These are phyloP conservation scores for Lathronympha strigana DNA, from an alignment of 2,888 invertebrate species.

Conservation along the genomic window DNA sequence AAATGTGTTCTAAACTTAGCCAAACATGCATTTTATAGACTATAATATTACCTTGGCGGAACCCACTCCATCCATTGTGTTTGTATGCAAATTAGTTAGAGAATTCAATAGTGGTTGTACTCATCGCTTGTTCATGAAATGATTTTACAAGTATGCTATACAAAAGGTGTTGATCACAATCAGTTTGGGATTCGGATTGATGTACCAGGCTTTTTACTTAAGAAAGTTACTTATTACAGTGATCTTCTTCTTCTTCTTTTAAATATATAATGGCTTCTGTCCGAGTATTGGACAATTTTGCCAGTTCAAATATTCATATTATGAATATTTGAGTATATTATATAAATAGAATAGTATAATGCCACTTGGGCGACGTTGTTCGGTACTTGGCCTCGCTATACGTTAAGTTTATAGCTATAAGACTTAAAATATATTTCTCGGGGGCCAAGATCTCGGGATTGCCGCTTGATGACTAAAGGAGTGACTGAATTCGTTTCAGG, in stretches of 20 bases:
- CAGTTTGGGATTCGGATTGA: conserved; percentile 1
- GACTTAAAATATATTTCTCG: too few species aligned
- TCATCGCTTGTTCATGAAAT: conserved; percentile 22
- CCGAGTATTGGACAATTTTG: background rate
- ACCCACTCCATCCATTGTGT: conserved; percentile 22
- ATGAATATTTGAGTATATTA: too few species aligned
- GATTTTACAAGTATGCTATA: conserved; percentile 12
- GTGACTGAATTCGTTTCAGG: too few species aligned
- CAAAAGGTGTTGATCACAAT: conserved; percentile 6
- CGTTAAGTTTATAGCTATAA: too few species aligned
- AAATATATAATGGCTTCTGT: too few species aligned
- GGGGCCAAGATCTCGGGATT: too few species aligned
- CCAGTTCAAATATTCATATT: too few species aligned
- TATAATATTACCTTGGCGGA: conserved; percentile 26
- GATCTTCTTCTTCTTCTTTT: too few species aligned
- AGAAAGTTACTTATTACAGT: background rate
- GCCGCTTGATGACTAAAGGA: too few species aligned
- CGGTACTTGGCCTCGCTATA: too few species aligned
- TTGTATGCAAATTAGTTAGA: conserved; percentile 21
- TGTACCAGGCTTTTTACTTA: background rate
- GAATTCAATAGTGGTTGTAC: conserved; percentile 5
- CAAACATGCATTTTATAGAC: conserved; percentile 4
- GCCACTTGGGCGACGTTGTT: too few species aligned
- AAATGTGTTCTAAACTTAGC: background rate
- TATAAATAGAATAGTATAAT: too few species aligned